Base-by-base conservation (phyloP, 2,113 vertebrate genomes). In the Dipodomys ordii region DNA sequence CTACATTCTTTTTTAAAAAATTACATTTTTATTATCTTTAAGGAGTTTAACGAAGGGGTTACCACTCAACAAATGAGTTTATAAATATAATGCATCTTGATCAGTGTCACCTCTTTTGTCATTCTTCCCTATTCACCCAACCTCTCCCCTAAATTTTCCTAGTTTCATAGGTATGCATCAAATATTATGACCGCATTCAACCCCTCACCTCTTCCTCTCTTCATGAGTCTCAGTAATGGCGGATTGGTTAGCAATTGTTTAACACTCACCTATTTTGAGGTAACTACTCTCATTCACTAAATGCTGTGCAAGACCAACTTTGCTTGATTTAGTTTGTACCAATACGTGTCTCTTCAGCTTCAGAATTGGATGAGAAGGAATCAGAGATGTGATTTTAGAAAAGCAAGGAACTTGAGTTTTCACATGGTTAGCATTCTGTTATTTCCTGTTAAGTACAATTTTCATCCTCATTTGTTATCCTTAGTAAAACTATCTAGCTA, bases 401-500 rank as follows among this genome's bases (percentile, higher is more conserved):
- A 82, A 94, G 77, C 22, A 87, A 62, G 62, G 53, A 60, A 76
- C 64, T 88, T 25, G 15, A 71, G 15, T 19, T 90, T 95, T 72
- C 82, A 10, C 15, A 23, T 44, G 32, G 39, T 87, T 88, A 71
- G 18, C n/a, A 28, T 76, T 78, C 49, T 88, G 4, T 67, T 57
- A 46, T 83, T 91, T 72, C 20, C 44, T 23, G 2, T 23, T 64
- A 62, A 46, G 69, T 71, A 49, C 1, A 53, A 71, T 44, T 83
- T 92, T 62, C n/a, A 67, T 46, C 60, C 27, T 62, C 80, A 53
- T 69, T 67, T 53, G n/a, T 30, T 2, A 25, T 22, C 7, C 35
- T 7, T 32, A 23, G 10, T 35, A 49, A 91, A 71, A 67, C 16
- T 15, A 6, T 49, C 53, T 53, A 44, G n/a, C 57, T 84, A 39